Base-by-base conservation (phyloP, 2,888 invertebrate species). In the Heteropelma amictum region DNA sequence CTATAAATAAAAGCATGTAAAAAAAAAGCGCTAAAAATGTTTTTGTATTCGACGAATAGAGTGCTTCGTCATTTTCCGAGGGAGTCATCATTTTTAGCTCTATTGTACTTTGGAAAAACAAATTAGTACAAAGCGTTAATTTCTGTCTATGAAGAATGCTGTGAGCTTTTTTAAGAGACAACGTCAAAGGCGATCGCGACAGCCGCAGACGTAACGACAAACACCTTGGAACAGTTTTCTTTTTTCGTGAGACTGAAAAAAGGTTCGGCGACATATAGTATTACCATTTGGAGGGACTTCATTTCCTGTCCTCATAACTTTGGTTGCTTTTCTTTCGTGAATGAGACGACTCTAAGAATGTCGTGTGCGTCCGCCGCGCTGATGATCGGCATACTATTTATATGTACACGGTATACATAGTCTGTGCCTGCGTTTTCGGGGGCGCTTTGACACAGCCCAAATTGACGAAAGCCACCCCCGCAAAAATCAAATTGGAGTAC, bases 391-490 rank as follows among this genome's bases (percentile, higher is more conserved):
- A n/a, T n/a, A n/a, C n/a, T n/a, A n/a, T n/a, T n/a, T n/a, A n/a
- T n/a, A n/a, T n/a, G n/a, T n/a, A n/a, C n/a, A n/a, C n/a, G n/a
- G n/a, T n/a, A n/a, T n/a, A n/a, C n/a, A n/a, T n/a, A n/a, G n/a
- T n/a, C n/a, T n/a, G n/a, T n/a, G n/a, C n/a, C n/a, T 12, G 7
- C 14, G 5, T 30, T 65, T 30, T 30, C 12, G 28, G 23, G 21
- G 10, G 51, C 42, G 58, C 26, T 72, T 80, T 77, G 82, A 82
- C 84, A 74, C 78, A 64, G 68, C 74, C 70, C 77, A 72, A 80
- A 76, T 79, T 84, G 83, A 84, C 83, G 81, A 82, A 81, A 78
- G 78, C 82, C 83, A 82, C 80, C 83, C 84, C 79, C 79, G 78
- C 58, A 74, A 77, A 77, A 77, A 47, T 28, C 47, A 38, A 78